phyloP scores from a whole-genome alignment of 2,888 invertebrate genomes.

The Sialis lutaria region DNA sequence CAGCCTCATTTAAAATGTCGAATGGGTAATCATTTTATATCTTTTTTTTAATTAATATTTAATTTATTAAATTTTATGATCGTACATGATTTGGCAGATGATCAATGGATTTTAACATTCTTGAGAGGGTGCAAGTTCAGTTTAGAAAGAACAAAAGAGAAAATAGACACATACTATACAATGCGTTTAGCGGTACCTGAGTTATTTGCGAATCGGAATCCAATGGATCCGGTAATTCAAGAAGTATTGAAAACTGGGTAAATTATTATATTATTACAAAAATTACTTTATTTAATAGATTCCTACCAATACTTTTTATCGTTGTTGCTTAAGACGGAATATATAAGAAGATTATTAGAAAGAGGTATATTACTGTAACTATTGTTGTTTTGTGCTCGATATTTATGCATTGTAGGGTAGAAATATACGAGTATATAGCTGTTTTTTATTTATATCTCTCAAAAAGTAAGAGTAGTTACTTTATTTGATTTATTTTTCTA shows the following conservation, averaged over 20 bases:
- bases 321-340: no score
- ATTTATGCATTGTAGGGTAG: no score
- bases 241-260: constrained; percentile 14
- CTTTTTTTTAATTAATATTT: constrained; percentile 16
- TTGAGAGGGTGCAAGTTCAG: constrained; percentile 48
- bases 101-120: constrained; percentile 42
- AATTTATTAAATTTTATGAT: not conserved
- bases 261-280: not conserved
- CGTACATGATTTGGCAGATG: constrained; percentile 24
- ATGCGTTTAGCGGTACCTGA: constrained; percentile 33
- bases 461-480: no score
- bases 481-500: no score
- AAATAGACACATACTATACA: constrained; percentile 39
- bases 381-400: no score
- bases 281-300: no score
- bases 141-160: constrained; percentile 40
- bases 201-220: constrained; percentile 25
- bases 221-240: constrained; percentile 14
- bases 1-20: constrained; percentile 36
- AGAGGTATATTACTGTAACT: no score
- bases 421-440: no score
- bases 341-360: no score
- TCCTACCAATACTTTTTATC: no score
- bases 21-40: constrained; percentile 30
- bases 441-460: no score